A percentile compares a stretch with the other conserved stretches of the same genome.
These are phyloP conservation scores for Hofmannophila pseudospretella DNA, from an alignment of 2,888 invertebrate species.

Conservation along the genomic window DNA sequence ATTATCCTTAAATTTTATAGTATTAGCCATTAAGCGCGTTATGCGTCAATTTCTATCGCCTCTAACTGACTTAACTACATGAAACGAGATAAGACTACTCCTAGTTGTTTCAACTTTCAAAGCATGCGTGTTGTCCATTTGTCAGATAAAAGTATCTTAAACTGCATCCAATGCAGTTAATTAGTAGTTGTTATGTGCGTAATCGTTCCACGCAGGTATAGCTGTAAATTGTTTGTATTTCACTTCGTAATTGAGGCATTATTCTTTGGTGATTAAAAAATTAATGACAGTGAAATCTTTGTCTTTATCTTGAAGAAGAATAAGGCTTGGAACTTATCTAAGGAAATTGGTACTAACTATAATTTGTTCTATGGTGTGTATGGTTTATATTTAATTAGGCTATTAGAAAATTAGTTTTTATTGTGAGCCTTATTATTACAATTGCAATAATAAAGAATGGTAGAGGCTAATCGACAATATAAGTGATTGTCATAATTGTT, in stretches of 20 bases:
- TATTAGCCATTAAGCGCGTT: too few species aligned
- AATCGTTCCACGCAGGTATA: constrained; percentile 3
- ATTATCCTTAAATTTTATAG: too few species aligned
- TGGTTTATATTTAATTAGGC: too few species aligned
- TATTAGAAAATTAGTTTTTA: too few species aligned
- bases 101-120: neutral
- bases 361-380: too few species aligned
- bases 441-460: too few species aligned
- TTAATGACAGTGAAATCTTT: neutral
- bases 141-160: neutral
- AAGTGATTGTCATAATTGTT: too few species aligned
- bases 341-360: too few species aligned
- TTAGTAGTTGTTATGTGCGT: neutral
- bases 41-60: too few species aligned
- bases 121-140: neutral
- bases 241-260: constrained; percentile 9
- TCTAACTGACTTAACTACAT: neutral
- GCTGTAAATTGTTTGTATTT: constrained; percentile 4
- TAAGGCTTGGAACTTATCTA: too few species aligned
- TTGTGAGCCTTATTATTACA: too few species aligned
- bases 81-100: neutral
- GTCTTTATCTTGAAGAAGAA: neutral
- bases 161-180: neutral
- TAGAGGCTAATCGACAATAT: too few species aligned
- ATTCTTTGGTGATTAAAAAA: neutral